These are phyloP conservation scores for Lanistes nyassanus DNA, from an alignment of 1,140 invertebrate genomes.

Conservation along the genomic window DNA sequence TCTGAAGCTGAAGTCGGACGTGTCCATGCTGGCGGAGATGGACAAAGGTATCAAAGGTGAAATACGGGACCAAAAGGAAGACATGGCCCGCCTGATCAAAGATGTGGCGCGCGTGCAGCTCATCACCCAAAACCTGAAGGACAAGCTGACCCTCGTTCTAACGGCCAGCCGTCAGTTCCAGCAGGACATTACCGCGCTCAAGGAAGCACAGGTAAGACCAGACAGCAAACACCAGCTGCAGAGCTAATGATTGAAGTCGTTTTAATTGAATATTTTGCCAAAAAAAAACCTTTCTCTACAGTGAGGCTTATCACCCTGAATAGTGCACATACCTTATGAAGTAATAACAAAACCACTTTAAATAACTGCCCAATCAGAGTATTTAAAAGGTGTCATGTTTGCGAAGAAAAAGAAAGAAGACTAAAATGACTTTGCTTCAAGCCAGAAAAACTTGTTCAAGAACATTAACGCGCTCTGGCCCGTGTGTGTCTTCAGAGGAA, in stretches of 20 bases:
- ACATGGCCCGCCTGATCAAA: slow-evolving; percentile 24
- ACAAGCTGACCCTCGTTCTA: slow-evolving; percentile 26
- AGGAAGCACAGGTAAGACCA: slow-evolving; percentile 22
- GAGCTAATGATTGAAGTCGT: too few species aligned
- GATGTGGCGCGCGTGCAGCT: slow-evolving; percentile 25
- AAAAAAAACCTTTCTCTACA: slow-evolving; percentile 1
- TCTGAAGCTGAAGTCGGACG: slow-evolving; percentile 22
- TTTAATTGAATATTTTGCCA: too few species aligned
- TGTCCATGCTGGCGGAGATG: slow-evolving; percentile 29
- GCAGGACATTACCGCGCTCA: slow-evolving; percentile 18
- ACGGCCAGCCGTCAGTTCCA: slow-evolving; percentile 25
- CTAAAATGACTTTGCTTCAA: too few species aligned
- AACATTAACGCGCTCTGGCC: too few species aligned
- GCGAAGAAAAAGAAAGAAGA: slow-evolving; percentile 1
- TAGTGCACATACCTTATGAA: too few species aligned
- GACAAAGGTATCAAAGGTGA: slow-evolving; percentile 23
- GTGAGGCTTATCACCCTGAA: too few species aligned
- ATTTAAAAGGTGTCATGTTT: too few species aligned
- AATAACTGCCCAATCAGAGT: too few species aligned
- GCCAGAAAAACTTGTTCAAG: too few species aligned
- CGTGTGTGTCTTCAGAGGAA: slow-evolving; percentile 11
- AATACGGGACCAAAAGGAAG: slow-evolving; percentile 20
- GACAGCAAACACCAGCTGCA: too few species aligned
- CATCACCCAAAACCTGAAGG: slow-evolving; percentile 26
- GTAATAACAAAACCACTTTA: too few species aligned